A percentile compares a stretch with the other conserved stretches of the same genome.
These are phyloP conservation scores for Cotesia congregata DNA, from an alignment of 2,888 invertebrate genomes.

Conservation along the genomic window DNA sequence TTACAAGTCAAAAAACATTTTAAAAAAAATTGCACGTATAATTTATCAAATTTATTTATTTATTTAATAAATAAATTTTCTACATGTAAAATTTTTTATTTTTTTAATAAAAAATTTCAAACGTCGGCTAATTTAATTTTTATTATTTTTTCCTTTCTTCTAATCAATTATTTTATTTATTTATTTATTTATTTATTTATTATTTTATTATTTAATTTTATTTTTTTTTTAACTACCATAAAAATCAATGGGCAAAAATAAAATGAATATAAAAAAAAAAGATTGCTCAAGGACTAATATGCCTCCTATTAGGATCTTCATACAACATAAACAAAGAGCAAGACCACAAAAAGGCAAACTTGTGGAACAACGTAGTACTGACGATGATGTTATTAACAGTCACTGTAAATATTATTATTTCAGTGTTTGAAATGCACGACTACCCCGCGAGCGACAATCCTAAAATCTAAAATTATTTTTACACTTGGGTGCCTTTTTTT, in stretches of 20 bases:
- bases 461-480: conserved; percentile 13
- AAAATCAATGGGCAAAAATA: conserved; percentile 37
- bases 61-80: too few relatives aligned
- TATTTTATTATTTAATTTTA: conserved; percentile 15
- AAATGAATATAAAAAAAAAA: conserved; percentile 55
- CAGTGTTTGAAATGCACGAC: conserved; percentile 73
- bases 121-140: too few relatives aligned
- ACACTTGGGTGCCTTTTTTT: not conserved
- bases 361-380: conserved; percentile 75
- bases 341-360: conserved; percentile 75
- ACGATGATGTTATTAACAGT: conserved; percentile 75
- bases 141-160: not conserved
- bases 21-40: too few relatives aligned
- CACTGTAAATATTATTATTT: conserved; percentile 75
- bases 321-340: conserved; percentile 76
- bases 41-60: too few relatives aligned
- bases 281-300: conserved; percentile 76
- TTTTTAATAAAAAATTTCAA: too few relatives aligned
- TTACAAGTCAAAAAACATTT: too few relatives aligned
- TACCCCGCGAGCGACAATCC: conserved; percentile 6
- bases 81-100: too few relatives aligned
- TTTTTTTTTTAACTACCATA: conserved; percentile 1
- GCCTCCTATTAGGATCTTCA: conserved; percentile 74
- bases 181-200: conserved; percentile 9
- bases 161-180: not conserved